A percentile compares a stretch with the other conserved stretches of the same genome.
Conservation (phyloP, 2,113 vertebrate genomes). For the Lepisosteus oculatus region DNA sequence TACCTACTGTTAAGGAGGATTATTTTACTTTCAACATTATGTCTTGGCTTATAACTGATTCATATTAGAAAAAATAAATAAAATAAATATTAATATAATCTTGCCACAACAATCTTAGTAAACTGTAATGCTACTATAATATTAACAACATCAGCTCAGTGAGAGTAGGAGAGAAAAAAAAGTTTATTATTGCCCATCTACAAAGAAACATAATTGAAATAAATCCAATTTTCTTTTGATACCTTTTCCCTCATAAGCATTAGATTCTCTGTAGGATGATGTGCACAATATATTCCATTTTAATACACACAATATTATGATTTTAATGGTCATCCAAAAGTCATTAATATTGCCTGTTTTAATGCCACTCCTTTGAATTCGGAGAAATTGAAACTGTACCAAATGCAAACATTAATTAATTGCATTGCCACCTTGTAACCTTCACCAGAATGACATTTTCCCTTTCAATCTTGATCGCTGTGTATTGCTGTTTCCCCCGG, state of each 20-base stretch:
- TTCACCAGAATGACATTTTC: constrained; percentile 29
- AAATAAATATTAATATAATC: too few relatives aligned
- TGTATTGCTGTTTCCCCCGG: neutral
- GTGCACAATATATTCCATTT: neutral
- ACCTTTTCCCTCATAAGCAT: neutral
- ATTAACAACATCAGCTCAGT: too few relatives aligned
- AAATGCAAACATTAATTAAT: constrained; percentile 31
- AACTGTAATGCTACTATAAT: too few relatives aligned
- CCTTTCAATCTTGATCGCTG: constrained; percentile 17
- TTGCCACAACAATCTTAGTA: too few relatives aligned
- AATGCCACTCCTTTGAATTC: constrained; percentile 22
- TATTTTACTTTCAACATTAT: too few relatives aligned
- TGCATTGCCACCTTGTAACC: constrained; percentile 23
- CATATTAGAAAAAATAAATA: too few relatives aligned
- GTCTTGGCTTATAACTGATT: too few relatives aligned
- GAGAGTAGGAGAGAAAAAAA: too few relatives aligned
- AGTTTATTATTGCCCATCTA: too few relatives aligned
- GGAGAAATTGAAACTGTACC: constrained; percentile 22
- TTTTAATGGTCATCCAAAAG: constrained; percentile 7
- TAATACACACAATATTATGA: constrained; percentile 17
- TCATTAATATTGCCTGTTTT: constrained; percentile 10
- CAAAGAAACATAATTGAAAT: too few relatives aligned
- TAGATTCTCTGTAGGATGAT: neutral
- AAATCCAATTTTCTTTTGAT: too few relatives aligned
- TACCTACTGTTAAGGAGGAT: too few relatives aligned